Evolutionary conservation across 1,140 invertebrate genomes (phyloP).

Genomic region (Temnothorax nylanderi): DNA sequence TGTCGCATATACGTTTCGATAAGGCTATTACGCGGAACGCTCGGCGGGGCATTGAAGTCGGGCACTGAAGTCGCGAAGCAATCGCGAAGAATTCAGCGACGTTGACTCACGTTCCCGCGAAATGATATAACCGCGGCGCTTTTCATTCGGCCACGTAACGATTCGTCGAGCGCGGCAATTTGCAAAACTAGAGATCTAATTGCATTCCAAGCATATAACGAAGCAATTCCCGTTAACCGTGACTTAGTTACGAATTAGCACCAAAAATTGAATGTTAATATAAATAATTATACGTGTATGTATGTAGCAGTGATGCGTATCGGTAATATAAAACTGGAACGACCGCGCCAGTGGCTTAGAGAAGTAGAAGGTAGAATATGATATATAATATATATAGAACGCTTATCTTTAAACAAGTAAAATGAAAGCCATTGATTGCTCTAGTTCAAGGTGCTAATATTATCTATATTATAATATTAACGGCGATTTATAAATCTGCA

Average conservation of each 20-base stretch:
- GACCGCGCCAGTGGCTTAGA: not conserved
- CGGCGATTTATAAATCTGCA: not conserved
- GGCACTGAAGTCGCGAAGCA: not conserved
- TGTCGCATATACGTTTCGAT: slow-evolving; percentile 65
- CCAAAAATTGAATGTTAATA: not conserved
- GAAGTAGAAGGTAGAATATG: not conserved
- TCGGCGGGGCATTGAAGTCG: not conserved
- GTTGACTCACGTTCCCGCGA: not conserved
- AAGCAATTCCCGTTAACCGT: not conserved
- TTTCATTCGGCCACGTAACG: not conserved
- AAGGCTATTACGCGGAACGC: slow-evolving; percentile 49
- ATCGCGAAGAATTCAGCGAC: not conserved
- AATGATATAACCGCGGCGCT: not conserved
- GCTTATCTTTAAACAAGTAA: slow-evolving; percentile 19
- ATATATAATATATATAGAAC: not conserved
- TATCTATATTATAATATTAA: not conserved
- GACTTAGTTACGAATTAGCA: not conserved
- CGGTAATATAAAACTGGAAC: slow-evolving; percentile 20
- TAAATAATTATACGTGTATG: not conserved
- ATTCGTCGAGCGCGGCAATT: not conserved
- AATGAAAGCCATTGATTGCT: slow-evolving; percentile 13
- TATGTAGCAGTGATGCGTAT: not conserved
- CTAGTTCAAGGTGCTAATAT: slow-evolving; percentile 13
- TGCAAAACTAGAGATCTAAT: not conserved
- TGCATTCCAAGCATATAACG: not conserved